Base-by-base conservation (phyloP, 2,888 invertebrate species). In the Neoaliturus tenellus region DNA sequence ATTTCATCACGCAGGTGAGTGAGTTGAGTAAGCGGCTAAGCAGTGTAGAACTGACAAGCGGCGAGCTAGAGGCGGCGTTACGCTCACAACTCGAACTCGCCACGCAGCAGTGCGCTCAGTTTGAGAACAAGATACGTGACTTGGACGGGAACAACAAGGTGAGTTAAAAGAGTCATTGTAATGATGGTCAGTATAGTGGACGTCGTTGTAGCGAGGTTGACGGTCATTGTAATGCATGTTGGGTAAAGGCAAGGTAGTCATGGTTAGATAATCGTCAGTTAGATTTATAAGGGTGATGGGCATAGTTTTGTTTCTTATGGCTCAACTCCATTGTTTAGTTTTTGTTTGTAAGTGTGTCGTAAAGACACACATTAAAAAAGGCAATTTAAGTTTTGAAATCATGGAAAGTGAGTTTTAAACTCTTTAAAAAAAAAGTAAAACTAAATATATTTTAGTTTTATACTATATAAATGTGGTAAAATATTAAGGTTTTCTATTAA, bases 1-100 rank as follows among this genome's bases (percentile, higher is more conserved):
- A n/a, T n/a, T n/a, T 44, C 17, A 17, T 44, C 17, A 2, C 17
- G 12, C 55, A 75, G 75, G 62, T 62, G 8, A 82, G 51, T 17
- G 82, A 82, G 23, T 39, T 82, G 31, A 48, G 71, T n/a, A 62
- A 83, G 41, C 80, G 51, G 17, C 35, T 48, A 5, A 83, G 39
- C 28, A 51, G 48, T 48, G 44, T 69, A 73, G 84, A 82, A 55
- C 31, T 44, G 51, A 71, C 82, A 23, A 75, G 71, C 80, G 87
- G 87, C 41, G 86, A 67, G 73, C 87, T 86, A 86, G 88, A 83
- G 85, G 85, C 83, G 51, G 87, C 84, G 81, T 87, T 84, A 12
- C 81, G 84, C 62, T 44, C 62, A n/a, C 84, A 84, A 55, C 62
- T 84, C 23, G 84, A 82, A 17, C 78, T 82, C 5, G 84, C 84